Evolutionary conservation across 2,888 invertebrate species (phyloP), one percentile per base, ranked within the genome.

Genomic region (Formica aserva): DNA sequence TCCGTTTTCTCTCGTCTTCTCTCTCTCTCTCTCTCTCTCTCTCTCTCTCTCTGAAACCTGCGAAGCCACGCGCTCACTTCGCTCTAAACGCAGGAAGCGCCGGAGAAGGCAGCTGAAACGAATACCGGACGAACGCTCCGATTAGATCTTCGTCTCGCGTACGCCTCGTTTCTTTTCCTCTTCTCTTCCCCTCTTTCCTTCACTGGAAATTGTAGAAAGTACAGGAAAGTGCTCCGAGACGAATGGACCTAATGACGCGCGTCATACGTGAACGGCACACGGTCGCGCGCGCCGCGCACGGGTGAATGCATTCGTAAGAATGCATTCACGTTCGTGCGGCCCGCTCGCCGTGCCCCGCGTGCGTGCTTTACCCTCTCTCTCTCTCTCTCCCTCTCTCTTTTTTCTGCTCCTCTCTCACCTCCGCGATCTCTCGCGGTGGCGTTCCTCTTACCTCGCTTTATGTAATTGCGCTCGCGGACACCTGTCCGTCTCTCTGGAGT

Each of bases 271-370:
- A 90, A 89, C 90, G 91, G 82, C 82, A 85, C 74, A 85, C 74
- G 48, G 67, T 66, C 74, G 85, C 85, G 83, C 83, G 76, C 76
- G 65, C 71, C 66, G 82, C 84, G 69, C 84, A 86, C 88, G 85
- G 92, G 91, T 91, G 91, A 91, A 91, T 88, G 91, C 91, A 91
- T 91, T 91, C 86, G 85, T 91, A 90, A 88, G 91, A 89, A 91
- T 91, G 90, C 89, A 90, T 87, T 87, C 88, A 85, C 87, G 86
- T 88, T 82, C 87, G 83, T 38, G 60, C 60, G 41, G 29, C 63
- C 9, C 65, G 66, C 15, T 55, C 38, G 55, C 48, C 52, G 11
- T 60, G 32, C 45, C 65, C 52, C 52, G 62, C 45, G 26, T 52
- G 76, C 38, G 60, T 32, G n/a, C 32, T 26, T 45, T 29, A 57